Evolutionary conservation across 2,113 vertebrate genomes (phyloP).

Genomic region (Trinectes maculatus): DNA sequence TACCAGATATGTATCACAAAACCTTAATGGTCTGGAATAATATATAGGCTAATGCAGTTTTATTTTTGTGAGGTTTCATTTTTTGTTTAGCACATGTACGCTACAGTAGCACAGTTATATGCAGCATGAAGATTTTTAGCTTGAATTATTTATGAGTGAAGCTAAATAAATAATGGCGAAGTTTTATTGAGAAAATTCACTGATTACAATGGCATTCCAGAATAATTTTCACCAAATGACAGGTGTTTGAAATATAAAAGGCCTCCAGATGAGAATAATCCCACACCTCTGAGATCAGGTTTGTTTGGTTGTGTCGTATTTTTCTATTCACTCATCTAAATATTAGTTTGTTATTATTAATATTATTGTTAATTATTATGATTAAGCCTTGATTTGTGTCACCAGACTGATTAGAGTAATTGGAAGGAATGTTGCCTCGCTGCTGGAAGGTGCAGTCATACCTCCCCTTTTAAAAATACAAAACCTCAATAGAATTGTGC

Average conservation of each 20-base stretch:
- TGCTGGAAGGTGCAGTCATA: conserved; percentile 53
- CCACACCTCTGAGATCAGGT: neutral
- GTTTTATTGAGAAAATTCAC: conserved; percentile 4
- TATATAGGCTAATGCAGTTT: neutral
- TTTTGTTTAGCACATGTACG: neutral
- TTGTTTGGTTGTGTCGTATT: conserved; percentile 10
- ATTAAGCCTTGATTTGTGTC: conserved; percentile 45
- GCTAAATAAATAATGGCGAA: conserved; percentile 2
- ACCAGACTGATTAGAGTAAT: conserved; percentile 46
- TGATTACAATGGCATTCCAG: neutral
- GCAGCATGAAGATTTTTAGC: neutral
- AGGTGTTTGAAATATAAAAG: conserved; percentile 7
- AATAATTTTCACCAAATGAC: neutral
- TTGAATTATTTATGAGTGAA: conserved; percentile 21
- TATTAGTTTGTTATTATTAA: too few species aligned
- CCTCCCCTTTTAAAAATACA: conserved; percentile 54
- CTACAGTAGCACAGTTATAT: neutral
- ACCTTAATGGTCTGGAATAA: neutral
- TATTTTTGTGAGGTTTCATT: neutral
- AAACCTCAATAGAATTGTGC: conserved; percentile 64
- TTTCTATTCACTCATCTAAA: conserved; percentile 13
- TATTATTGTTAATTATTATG: neutral
- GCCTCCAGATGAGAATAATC: conserved; percentile 4
- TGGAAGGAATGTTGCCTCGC: conserved; percentile 45
- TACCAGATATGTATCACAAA: neutral